These are phyloP conservation scores for Maniola jurtina DNA, from an alignment of 1,140 invertebrate genomes.

Conservation along the genomic window DNA sequence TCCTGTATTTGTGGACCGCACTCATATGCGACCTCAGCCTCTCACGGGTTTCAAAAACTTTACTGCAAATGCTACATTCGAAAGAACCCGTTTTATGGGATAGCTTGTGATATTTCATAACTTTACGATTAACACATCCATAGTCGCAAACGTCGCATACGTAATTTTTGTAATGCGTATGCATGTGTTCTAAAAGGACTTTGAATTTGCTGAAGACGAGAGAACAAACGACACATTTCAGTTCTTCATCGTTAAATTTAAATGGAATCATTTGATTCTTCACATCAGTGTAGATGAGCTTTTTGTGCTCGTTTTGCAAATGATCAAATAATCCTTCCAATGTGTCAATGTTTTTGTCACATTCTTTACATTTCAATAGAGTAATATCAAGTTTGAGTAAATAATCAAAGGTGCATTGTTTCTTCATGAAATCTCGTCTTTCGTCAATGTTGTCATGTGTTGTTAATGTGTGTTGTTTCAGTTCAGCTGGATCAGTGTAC, in stretches of 20 bases:
- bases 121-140: slow-evolving; percentile 42
- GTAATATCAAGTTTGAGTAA: slow-evolving; percentile 11
- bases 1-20: slow-evolving; percentile 16
- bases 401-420: slow-evolving; percentile 22
- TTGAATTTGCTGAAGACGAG: slow-evolving; percentile 52
- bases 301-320: slow-evolving; percentile 33
- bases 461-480: slow-evolving; percentile 40
- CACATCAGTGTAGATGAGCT: slow-evolving; percentile 34
- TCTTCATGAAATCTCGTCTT: slow-evolving; percentile 24
- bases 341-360: slow-evolving; percentile 20
- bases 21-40: neutral
- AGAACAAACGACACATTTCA: slow-evolving; percentile 39
- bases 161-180: slow-evolving; percentile 53
- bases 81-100: slow-evolving; percentile 46
- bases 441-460: neutral
- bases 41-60: slow-evolving; percentile 20
- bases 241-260: slow-evolving; percentile 30
- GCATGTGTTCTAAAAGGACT: slow-evolving; percentile 55
- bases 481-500: slow-evolving; percentile 30
- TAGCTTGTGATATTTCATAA: slow-evolving; percentile 38
- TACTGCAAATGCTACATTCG: slow-evolving; percentile 38
- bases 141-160: slow-evolving; percentile 51
- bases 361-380: neutral
- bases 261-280: slow-evolving; percentile 40
- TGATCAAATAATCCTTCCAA: slow-evolving; percentile 37